Base-by-base conservation (phyloP, 2,888 invertebrate genomes). In the Catocala sponsa region DNA sequence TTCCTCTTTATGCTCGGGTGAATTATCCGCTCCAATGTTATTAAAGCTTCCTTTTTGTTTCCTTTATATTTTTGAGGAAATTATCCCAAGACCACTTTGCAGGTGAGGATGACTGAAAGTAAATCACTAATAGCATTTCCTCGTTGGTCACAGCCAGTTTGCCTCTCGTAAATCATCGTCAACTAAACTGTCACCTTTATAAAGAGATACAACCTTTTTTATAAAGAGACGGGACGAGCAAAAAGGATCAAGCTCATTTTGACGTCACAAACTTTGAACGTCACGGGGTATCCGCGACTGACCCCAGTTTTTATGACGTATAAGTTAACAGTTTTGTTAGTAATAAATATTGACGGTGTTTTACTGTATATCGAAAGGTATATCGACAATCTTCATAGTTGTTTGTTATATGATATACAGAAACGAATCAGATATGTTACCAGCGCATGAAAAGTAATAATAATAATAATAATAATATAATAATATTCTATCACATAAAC, bases 91-190 rank as follows among this genome's bases (percentile, higher is more conserved):
- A 55, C 52, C 50, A 71, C 70, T 76, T 70, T 74, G 60, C 68
- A 50, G 42, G 46, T 50, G 51, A 65, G 58, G 63, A 65, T 65
- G 55, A 60, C 68, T 70, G 65, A 61, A 69, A 84, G 79, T 84
- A 81, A 82, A 84, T 85, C 82, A 82, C 79, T 80, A 79, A 81
- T 67, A 74, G 79, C 75, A 72, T 78, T 75, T 76, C 68, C 65
- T 67, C 52, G 58, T 69, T 72, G 75, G 76, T 75, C 78, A 75
- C 76, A 55, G n/a, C 81, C 78, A 71, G 79, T 72, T 70, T 68
- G 57, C 70, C 64, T 70, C 68, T 74, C 80, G 83, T 89, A 85
- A 86, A 87, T 89, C 87, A 82, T 87, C 83, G 81, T 87, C 87
- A 83, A 72, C 65, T 55, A 80, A 87, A 82, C 81, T 85, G 87